Percentiles rank a stretch among this genome's conserved stretches.
phyloP scores from a whole-genome alignment of 2,113 vertebrate species.

The Cheilinus undulatus region DNA sequence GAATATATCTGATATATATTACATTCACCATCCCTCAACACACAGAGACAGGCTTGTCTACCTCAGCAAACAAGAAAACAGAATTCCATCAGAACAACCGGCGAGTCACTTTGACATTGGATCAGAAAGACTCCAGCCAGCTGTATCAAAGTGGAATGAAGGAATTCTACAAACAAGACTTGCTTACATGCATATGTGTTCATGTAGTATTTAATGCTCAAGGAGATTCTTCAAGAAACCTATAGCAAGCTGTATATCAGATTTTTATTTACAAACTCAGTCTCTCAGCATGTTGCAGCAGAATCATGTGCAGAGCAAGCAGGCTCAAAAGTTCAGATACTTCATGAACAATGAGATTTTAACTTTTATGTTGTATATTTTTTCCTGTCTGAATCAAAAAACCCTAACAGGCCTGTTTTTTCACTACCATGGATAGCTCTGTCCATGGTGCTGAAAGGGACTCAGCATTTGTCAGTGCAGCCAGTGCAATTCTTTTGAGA shows the following conservation, averaged over 20 bases:
- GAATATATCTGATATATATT: slow-evolving; percentile 19
- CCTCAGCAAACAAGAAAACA: slow-evolving; percentile 19
- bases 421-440: slow-evolving; percentile 60
- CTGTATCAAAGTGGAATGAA: slow-evolving; percentile 24
- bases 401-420: background rate
- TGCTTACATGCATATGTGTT: slow-evolving; percentile 12
- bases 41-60: slow-evolving; percentile 14
- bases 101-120: slow-evolving; percentile 51
- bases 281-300: slow-evolving; percentile 22
- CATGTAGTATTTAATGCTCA: background rate
- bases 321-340: background rate
- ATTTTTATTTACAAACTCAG: slow-evolving; percentile 29
- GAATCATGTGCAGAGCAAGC: background rate
- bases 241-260: background rate
- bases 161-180: slow-evolving; percentile 29
- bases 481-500: too few relatives aligned
- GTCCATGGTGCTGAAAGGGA: too few relatives aligned
- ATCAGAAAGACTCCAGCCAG: slow-evolving; percentile 27
- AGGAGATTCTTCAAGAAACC: background rate
- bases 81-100: slow-evolving; percentile 38
- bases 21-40: slow-evolving; percentile 6
- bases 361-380: background rate
- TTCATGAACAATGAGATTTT: background rate
- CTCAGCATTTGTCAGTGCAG: too few relatives aligned
- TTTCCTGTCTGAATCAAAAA: background rate